These are phyloP conservation scores for Caranx melampygus DNA, from an alignment of 2,113 vertebrate species.

Conservation along the genomic window DNA sequence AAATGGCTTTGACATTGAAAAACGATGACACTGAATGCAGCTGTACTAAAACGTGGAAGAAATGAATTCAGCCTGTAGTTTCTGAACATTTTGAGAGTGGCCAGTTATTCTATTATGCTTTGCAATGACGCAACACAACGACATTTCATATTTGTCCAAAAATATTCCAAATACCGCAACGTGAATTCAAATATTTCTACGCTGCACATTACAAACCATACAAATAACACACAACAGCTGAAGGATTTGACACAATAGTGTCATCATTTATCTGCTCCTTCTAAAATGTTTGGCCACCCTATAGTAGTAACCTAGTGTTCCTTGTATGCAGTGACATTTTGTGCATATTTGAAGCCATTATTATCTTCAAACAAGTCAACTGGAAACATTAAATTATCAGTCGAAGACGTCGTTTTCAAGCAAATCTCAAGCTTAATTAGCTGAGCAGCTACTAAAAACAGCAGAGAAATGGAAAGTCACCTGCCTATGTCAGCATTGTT, in stretches of 20 bases:
- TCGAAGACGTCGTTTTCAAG: too few species aligned
- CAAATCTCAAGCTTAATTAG: neutral
- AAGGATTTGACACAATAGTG: neutral
- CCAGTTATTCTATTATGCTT: neutral
- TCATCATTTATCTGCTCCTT: neutral
- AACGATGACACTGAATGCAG: neutral
- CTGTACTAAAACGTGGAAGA: neutral
- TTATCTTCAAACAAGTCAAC: too few species aligned
- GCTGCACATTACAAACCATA: neutral
- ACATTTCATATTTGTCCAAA: neutral
- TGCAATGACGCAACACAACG: neutral
- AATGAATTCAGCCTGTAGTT: neutral
- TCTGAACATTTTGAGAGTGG: neutral
- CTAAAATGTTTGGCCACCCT: neutral
- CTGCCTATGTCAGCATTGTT: neutral
- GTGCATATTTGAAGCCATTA: too few species aligned
- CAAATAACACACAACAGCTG: neutral
- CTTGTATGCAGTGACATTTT: too few species aligned
- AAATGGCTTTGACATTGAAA: neutral
- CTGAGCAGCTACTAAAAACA: too few species aligned
- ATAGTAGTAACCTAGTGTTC: neutral
- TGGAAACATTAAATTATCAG: too few species aligned
- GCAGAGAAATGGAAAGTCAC: too few species aligned
- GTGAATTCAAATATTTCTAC: neutral
- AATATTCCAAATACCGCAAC: neutral